Percentiles rank a stretch among this genome's conserved stretches.
Conservation (phyloP, 2,797 vertebrate genomes). For the Gallinago nigripennis region DNA sequence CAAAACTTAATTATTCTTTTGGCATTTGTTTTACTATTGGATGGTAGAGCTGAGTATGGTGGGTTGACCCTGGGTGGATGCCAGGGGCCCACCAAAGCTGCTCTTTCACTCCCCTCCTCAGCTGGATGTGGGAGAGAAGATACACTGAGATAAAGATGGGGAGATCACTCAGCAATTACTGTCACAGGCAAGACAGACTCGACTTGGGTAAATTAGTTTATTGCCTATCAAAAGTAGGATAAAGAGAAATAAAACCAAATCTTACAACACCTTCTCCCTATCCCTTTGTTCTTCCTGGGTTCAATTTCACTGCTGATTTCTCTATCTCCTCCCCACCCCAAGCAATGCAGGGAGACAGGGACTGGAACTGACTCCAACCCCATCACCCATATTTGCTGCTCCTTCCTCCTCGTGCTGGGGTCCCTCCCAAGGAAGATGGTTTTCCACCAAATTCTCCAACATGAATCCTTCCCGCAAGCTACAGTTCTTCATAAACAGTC, state of each 20-base stretch:
- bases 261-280: background rate
- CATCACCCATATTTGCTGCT: background rate
- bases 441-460: background rate
- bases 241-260: background rate
- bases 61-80: background rate
- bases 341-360: no score
- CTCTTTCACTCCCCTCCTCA: background rate
- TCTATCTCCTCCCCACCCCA: background rate
- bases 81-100: background rate
- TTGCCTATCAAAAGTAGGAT: background rate
- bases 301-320: background rate
- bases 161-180: background rate
- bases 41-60: background rate
- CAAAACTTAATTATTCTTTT: background rate
- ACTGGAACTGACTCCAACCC: no score
- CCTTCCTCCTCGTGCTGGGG: background rate
- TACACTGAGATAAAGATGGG: background rate
- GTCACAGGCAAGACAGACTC: background rate
- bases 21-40: background rate
- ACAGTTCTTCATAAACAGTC: background rate
- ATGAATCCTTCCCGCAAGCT: no score
- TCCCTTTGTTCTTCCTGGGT: background rate
- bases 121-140: background rate
- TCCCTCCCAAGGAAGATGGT: no score
- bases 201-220: background rate